Percentiles rank a stretch among this genome's conserved stretches.
Conservation (phyloP, 1,140 invertebrate genomes). For the Leptinotarsa texana region DNA sequence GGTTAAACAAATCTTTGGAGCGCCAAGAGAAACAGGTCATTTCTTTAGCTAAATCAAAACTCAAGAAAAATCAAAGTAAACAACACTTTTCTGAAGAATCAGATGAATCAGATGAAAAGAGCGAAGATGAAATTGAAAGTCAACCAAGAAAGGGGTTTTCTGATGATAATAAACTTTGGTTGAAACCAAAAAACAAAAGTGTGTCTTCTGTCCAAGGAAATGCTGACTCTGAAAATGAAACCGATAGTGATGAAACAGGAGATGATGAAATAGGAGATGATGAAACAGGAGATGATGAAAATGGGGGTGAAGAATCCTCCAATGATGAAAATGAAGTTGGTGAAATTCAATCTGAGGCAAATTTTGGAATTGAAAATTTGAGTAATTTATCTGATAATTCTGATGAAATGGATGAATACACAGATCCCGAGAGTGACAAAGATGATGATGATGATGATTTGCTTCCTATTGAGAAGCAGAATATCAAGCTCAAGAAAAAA, state of each 20-base stretch:
- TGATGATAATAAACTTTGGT: constrained; percentile 72
- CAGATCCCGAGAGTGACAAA: constrained; percentile 55
- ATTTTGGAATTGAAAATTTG: constrained; percentile 54
- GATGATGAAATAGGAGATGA: constrained; percentile 36
- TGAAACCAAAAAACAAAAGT: constrained; percentile 61
- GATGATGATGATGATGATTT: constrained; percentile 57
- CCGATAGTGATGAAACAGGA: constrained; percentile 27
- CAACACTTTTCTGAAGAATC: constrained; percentile 20
- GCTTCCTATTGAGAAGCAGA: constrained; percentile 85
- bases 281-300: constrained; percentile 42
- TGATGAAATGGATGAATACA: constrained; percentile 47
- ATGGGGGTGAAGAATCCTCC: constrained; percentile 44
- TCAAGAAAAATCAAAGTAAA: constrained; percentile 12
- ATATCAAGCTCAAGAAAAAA: constrained; percentile 78
- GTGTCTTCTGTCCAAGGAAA: constrained; percentile 9
- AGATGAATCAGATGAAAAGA: constrained; percentile 32
- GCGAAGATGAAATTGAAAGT: constrained; percentile 29
- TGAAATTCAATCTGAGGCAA: constrained; percentile 35
- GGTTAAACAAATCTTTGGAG: constrained; percentile 65
- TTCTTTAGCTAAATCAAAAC: constrained; percentile 37
- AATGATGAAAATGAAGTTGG: constrained; percentile 43
- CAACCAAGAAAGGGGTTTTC: constrained; percentile 59
- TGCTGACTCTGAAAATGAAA: constrained; percentile 30
- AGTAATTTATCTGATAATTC: constrained; percentile 59
- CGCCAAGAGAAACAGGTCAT: constrained; percentile 55